These are phyloP conservation scores for Panthera tigris DNA, from an alignment of 2,113 vertebrate genomes.

Conservation along the genomic window DNA sequence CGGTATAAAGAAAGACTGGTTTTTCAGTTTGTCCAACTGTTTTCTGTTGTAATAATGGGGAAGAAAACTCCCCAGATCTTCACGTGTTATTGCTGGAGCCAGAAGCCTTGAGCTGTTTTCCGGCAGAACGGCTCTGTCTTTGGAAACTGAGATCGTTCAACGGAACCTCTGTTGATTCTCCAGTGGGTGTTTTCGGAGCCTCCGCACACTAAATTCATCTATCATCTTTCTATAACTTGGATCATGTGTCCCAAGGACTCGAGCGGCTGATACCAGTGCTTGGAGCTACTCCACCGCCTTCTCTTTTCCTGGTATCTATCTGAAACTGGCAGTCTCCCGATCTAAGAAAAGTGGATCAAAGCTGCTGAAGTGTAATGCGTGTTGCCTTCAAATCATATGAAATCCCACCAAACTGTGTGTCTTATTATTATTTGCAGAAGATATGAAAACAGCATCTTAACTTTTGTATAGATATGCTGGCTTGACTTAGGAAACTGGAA, in stretches of 20 bases:
- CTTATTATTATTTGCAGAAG: not conserved
- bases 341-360: not conserved
- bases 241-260: fast-evolving
- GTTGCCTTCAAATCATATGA: not conserved
- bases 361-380: not conserved
- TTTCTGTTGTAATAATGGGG: not conserved
- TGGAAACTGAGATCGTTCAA: not conserved
- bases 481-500: not conserved
- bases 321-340: not conserved
- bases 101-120: not conserved
- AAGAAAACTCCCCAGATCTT: not conserved
- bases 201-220: not conserved
- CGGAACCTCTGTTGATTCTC: not conserved
- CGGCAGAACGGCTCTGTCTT: not conserved
- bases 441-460: not conserved
- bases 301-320: not conserved
- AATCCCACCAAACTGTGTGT: not conserved
- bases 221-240: not conserved
- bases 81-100: not conserved
- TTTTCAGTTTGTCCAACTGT: not conserved
- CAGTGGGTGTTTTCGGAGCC: not conserved
- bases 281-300: not conserved
- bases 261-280: no score
- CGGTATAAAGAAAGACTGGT: not conserved
- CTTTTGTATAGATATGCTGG: not conserved